phyloP scores from a whole-genome alignment of 2,113 vertebrate genomes.

The Ranitomeya imitator region DNA sequence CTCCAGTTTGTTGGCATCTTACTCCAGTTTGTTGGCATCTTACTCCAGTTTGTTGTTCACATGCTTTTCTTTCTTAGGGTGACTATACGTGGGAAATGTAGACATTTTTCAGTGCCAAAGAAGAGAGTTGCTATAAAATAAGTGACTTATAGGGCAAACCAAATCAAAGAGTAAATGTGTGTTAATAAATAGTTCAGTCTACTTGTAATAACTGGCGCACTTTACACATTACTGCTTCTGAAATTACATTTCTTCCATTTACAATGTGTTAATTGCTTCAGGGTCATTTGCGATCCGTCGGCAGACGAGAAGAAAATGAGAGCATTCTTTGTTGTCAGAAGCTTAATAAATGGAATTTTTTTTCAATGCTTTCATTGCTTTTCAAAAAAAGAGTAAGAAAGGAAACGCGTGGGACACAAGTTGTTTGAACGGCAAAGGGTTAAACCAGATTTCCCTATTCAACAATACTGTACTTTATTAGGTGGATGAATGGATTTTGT shows the following conservation, averaged over 20 bases:
- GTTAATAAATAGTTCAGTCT: background rate
- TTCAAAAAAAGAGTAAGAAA: background rate
- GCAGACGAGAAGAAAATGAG: slow-evolving; percentile 5
- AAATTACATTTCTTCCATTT: slow-evolving; percentile 20
- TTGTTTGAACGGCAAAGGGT: background rate
- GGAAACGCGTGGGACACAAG: background rate
- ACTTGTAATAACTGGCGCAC: slow-evolving; percentile 14
- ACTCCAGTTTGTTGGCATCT: too few species aligned
- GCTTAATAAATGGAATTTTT: slow-evolving; percentile 10
- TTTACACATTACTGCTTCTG: slow-evolving; percentile 20
- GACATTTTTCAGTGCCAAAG: too few species aligned
- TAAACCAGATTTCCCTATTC: background rate
- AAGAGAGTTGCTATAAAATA: background rate
- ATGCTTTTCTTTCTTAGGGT: too few species aligned
- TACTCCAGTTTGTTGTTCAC: too few species aligned
- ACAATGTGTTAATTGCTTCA: slow-evolving; percentile 40
- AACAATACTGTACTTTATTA: too few species aligned
- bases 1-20: too few species aligned
- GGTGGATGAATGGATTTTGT: too few species aligned
- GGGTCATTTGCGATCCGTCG: slow-evolving; percentile 11
- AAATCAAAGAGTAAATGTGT: background rate
- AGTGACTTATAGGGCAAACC: background rate
- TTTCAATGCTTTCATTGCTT: background rate
- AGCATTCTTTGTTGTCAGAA: slow-evolving; percentile 45
- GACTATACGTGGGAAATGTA: too few species aligned